Percentiles rank a stretch among this genome's conserved stretches.
Conservation (phyloP, 2,888 invertebrate genomes). For the Stenoptilia bipunctidactyla region DNA sequence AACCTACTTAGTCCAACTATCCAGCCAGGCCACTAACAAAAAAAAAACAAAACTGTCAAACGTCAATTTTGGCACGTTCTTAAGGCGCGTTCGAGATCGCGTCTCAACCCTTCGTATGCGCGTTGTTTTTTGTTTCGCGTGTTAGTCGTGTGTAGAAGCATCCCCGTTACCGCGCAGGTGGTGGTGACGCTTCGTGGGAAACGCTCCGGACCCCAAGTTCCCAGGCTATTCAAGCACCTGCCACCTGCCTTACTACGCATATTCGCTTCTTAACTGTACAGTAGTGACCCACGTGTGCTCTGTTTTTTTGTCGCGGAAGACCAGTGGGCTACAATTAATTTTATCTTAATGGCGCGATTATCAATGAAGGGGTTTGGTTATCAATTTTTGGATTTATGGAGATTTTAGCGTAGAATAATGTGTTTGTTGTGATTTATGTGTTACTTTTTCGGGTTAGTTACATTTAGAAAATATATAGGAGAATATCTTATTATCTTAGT, state of each 20-base stretch:
- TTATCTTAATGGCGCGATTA: slow-evolving; percentile 45
- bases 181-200: slow-evolving; percentile 67
- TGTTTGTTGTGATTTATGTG: no score
- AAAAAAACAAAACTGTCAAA: no score
- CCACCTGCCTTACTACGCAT: slow-evolving; percentile 70
- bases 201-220: slow-evolving; percentile 60
- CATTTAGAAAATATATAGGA: no score
- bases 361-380: background rate
- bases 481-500: no score
- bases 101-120: slow-evolving; percentile 34
- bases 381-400: no score
- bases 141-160: slow-evolving; percentile 60
- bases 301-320: slow-evolving; percentile 63
- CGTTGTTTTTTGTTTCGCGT: slow-evolving; percentile 57
- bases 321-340: slow-evolving; percentile 58
- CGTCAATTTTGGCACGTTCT: no score
- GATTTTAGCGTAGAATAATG: no score
- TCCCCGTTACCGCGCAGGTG: slow-evolving; percentile 69
- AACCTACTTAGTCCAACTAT: no score
- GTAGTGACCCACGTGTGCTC: slow-evolving; percentile 67
- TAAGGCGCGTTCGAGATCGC: no score
- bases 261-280: slow-evolving; percentile 70
- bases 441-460: no score
- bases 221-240: slow-evolving; percentile 51
- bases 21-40: no score